phyloP scores from a whole-genome alignment of 2,797 vertebrate genomes.

The Trachurus trachurus region DNA sequence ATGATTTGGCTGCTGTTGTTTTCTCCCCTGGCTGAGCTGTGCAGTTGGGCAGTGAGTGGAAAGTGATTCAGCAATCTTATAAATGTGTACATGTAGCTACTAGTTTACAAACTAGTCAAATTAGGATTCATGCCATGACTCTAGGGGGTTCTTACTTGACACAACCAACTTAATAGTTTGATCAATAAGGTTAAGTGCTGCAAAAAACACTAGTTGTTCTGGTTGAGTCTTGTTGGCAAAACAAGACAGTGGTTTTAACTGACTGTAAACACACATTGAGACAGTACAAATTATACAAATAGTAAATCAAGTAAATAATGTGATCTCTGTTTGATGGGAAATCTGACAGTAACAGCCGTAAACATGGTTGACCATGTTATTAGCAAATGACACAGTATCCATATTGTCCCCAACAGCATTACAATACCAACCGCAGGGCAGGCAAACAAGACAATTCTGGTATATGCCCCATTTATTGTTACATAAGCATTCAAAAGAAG shows the following conservation, averaged over 20 bases:
- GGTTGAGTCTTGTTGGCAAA: background rate
- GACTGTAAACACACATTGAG: background rate
- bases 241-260: background rate
- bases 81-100: background rate
- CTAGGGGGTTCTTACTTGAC: background rate
- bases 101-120: background rate
- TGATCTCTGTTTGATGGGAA: background rate
- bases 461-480: slow-evolving; percentile 12
- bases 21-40: slow-evolving; percentile 52
- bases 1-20: slow-evolving; percentile 72
- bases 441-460: background rate
- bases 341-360: too few relatives aligned
- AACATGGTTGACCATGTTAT: too few relatives aligned
- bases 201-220: background rate
- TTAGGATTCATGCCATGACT: background rate
- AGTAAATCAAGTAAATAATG: background rate
- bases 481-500: too few relatives aligned
- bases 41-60: slow-evolving; percentile 60
- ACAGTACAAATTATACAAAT: background rate
- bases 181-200: background rate
- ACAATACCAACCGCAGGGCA: background rate
- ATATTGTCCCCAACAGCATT: background rate
- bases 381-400: background rate
- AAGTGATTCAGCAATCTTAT: background rate
- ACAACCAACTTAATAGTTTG: background rate